phyloP scores from a whole-genome alignment of 2,888 invertebrate genomes.

The Drosophila gaucha region DNA sequence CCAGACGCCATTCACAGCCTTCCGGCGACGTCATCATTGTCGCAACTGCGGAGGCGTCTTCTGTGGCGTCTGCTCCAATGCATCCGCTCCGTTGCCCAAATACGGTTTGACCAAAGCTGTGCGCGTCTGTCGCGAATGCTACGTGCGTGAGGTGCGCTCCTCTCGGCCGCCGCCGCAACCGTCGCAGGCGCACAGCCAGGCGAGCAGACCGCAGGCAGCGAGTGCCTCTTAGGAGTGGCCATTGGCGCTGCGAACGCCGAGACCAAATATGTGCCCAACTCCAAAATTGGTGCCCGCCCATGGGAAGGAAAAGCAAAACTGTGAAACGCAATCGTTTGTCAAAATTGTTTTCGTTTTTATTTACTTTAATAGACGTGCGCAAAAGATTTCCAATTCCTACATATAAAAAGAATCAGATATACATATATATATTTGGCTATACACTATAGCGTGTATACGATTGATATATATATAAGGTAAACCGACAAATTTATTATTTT shows the following conservation, averaged over 20 bases:
- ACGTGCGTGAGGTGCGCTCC: conserved; percentile 73
- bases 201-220: conserved; percentile 58
- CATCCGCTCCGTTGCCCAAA: conserved; percentile 95
- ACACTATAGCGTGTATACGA: conserved; percentile 1
- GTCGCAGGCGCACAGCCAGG: conserved; percentile 30
- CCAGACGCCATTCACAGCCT: conserved; percentile 95
- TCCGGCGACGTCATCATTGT: conserved; percentile 97
- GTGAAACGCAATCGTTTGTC: conserved; percentile 68
- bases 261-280: conserved; percentile 28
- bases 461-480: conserved; percentile 10
- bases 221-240: conserved; percentile 76
- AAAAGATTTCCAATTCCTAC: conserved; percentile 40
- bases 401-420: background rate
- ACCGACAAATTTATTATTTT: conserved; percentile 32
- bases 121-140: conserved; percentile 90
- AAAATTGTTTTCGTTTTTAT: conserved; percentile 61
- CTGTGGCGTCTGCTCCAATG: conserved; percentile 96
- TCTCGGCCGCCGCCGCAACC: background rate
- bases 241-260: conserved; percentile 41
- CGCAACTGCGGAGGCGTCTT: conserved; percentile 97
- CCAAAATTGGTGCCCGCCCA: conserved; percentile 8
- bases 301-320: conserved; percentile 70
- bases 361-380: conserved; percentile 31
- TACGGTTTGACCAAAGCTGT: conserved; percentile 97
- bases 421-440: conserved; percentile 10